These are phyloP conservation scores for Barypeithes pellucidus DNA, from an alignment of 2,888 invertebrate genomes.

Conservation along the genomic window DNA sequence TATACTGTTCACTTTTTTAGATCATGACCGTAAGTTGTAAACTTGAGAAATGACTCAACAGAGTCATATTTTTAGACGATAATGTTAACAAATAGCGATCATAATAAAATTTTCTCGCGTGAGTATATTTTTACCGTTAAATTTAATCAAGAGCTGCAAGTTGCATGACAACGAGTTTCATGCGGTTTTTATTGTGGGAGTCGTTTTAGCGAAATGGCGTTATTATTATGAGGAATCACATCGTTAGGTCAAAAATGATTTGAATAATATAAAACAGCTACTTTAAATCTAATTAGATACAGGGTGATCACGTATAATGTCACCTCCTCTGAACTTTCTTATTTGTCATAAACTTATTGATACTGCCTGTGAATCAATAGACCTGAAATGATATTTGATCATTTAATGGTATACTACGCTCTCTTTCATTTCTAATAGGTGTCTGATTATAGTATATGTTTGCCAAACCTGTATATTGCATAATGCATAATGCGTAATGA, in stretches of 20 bases:
- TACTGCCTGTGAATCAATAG: too few relatives aligned
- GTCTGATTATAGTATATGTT: too few relatives aligned
- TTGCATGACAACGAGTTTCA: slow-evolving; percentile 23
- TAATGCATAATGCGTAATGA: too few relatives aligned
- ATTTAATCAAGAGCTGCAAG: slow-evolving; percentile 24
- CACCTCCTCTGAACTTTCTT: too few relatives aligned
- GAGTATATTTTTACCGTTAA: slow-evolving; percentile 24
- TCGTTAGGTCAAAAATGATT: slow-evolving; percentile 6
- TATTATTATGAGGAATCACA: slow-evolving; percentile 14
- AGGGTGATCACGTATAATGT: too few relatives aligned
- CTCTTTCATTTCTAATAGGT: too few relatives aligned
- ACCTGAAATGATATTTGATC: too few relatives aligned
- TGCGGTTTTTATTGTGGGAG: slow-evolving; percentile 22
- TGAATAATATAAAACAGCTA: slow-evolving; percentile 8
- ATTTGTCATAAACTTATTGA: too few relatives aligned
- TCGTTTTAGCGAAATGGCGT: slow-evolving; percentile 7
- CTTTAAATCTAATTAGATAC: neutral
- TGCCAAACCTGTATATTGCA: too few relatives aligned
- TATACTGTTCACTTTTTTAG: too few relatives aligned
- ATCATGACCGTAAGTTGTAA: slow-evolving; percentile 1
- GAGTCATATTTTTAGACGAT: slow-evolving; percentile 5
- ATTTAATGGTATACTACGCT: too few relatives aligned
- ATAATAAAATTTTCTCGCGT: slow-evolving; percentile 29
- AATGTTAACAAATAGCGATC: slow-evolving; percentile 27
- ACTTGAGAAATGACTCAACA: slow-evolving; percentile 15